Conservation (phyloP, 1,140 invertebrate species). For the Riptortus pedestris region DNA sequence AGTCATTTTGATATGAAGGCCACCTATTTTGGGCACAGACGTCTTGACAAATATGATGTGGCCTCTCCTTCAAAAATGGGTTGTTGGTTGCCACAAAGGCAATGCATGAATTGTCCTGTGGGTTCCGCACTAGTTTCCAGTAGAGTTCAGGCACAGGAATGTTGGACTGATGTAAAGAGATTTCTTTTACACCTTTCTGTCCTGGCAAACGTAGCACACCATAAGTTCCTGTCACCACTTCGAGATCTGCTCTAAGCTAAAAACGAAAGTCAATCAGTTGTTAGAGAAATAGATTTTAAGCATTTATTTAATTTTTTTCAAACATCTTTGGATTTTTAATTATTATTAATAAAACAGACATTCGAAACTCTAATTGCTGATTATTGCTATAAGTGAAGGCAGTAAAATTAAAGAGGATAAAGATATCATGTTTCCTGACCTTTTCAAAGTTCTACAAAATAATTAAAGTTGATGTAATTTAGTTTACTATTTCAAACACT, state of each 20-base stretch:
- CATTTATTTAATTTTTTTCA: no score
- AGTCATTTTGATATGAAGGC: conserved; percentile 18
- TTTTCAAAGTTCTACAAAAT: no score
- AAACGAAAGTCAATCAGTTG: background rate
- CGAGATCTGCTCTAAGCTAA: conserved; percentile 27
- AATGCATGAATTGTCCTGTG: conserved; percentile 27
- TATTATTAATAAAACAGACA: no score
- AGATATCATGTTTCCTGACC: no score
- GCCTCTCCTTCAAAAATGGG: conserved; percentile 23
- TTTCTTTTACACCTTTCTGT: conserved; percentile 20
- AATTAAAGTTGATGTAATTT: no score
- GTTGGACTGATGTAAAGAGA: conserved; percentile 24
- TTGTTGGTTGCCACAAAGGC: conserved; percentile 31
- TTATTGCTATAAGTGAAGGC: no score
- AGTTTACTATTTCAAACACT: no score
- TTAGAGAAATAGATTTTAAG: no score
- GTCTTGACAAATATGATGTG: conserved; percentile 25
- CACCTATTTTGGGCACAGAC: conserved; percentile 27
- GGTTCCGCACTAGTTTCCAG: conserved; percentile 30
- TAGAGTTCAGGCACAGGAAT: conserved; percentile 30
- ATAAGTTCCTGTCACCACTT: conserved; percentile 30
- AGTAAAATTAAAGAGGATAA: no score
- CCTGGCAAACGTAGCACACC: conserved; percentile 26
- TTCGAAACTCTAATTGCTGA: no score
- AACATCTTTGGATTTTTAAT: no score